phyloP scores from a whole-genome alignment of 1,140 invertebrate species.

The Eubasilissa regina region DNA sequence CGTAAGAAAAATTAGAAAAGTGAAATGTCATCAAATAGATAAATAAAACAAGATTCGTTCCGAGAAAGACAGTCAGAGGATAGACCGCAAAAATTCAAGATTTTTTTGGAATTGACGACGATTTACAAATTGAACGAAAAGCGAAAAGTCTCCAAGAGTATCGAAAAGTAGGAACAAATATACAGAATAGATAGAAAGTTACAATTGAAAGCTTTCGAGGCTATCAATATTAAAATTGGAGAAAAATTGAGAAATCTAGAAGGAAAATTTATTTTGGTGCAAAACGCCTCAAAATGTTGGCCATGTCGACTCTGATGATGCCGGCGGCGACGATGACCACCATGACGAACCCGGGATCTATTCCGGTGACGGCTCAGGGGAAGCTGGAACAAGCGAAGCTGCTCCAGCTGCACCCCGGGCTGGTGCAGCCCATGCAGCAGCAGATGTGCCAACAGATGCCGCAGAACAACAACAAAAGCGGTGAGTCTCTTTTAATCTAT shows the following conservation, averaged over 20 bases:
- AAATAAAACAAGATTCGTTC: background rate
- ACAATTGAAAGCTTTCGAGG: background rate
- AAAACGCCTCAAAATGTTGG: slow-evolving; percentile 68
- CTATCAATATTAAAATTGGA: slow-evolving; percentile 7
- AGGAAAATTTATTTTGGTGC: background rate
- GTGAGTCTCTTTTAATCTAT: slow-evolving; percentile 41
- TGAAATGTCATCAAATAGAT: background rate
- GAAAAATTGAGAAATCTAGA: slow-evolving; percentile 26
- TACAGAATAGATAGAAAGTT: background rate
- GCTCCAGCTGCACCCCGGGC: slow-evolving; percentile 67
- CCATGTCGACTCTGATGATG: slow-evolving; percentile 79
- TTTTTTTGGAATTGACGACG: too few species aligned
- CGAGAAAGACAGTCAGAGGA: too few species aligned
- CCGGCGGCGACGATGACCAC: slow-evolving; percentile 75
- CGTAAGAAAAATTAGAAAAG: background rate
- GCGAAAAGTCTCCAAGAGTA: background rate
- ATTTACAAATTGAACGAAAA: background rate
- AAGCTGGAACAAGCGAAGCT: slow-evolving; percentile 72
- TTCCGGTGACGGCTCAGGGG: slow-evolving; percentile 75
- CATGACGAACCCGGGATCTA: slow-evolving; percentile 74
- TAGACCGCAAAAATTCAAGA: too few species aligned
- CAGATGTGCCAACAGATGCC: slow-evolving; percentile 63
- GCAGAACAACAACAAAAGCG: slow-evolving; percentile 65
- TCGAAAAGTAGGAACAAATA: background rate
- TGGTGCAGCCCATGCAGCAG: slow-evolving; percentile 67